Evolutionary conservation across 2,888 invertebrate species (phyloP), one percentile per base, ranked within the genome.

Genomic region (Hemistola chrysoprasaria): DNA sequence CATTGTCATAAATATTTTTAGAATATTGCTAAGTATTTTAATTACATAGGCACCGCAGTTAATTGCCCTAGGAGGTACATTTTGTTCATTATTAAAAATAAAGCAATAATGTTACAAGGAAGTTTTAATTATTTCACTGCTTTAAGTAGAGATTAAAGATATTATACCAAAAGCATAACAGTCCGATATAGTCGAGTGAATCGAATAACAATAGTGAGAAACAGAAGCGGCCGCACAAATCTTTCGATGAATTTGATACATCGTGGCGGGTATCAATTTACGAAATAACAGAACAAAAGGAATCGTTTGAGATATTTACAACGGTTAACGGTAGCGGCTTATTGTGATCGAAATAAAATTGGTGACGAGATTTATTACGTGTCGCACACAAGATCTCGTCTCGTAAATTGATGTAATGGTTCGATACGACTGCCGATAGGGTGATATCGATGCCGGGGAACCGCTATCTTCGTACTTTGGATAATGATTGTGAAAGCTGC

Each of bases 1-100:
- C 29, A 38, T 52, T 64, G 66, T 81, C 79, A 82, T 77, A 67
- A 67, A 74, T 82, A 82, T 78, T 77, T 78, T 79, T 80, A 79
- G 77, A 75, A 68, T 63, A 65, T 54, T 61, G 49, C 53, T 61
- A 54, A 64, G 47, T 44, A 52, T 47, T 33, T 26, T 40, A 41
- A 40, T 39, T 28, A 41, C 40, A n/a, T n/a, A n/a, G n/a, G n/a
- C n/a, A n/a, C n/a, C n/a, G n/a, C 30, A 46, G 30, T 21, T 34
- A 44, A 38, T 34, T 34, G 22, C 38, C 34, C 11, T 25, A 33
- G 16, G 33, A 40, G 36, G 45, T 45, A 40, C 39, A 38, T 35
- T 31, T 38, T 20, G 46, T 45, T 32, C 11, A 38, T 44, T 26
- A 39, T 38, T 26, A 38, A 38, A 38, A n/a, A 25, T 16, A 22